Evolutionary conservation across 2,797 vertebrate genomes (phyloP).

Genomic region (Enteromius thamalakanensis): DNA sequence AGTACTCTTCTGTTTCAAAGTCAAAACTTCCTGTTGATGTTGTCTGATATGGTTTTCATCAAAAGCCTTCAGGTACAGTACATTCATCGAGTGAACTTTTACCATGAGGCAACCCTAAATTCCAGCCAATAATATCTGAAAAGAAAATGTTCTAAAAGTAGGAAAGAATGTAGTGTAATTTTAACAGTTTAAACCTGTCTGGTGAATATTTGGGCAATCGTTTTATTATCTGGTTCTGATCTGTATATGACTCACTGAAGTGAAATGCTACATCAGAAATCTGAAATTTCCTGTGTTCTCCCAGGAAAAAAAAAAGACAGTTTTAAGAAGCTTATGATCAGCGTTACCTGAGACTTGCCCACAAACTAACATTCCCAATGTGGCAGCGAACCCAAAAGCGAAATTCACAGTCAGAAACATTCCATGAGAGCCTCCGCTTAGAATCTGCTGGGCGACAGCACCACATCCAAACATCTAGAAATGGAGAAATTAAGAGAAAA

Average conservation of each 20-base stretch:
- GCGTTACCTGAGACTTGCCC: slow-evolving; percentile 84
- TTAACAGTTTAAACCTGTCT: background rate
- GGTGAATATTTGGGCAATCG: slow-evolving; percentile 11
- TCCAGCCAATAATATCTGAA: slow-evolving; percentile 4
- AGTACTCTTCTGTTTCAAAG: background rate
- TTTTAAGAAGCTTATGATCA: slow-evolving; percentile 47
- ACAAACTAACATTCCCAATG: slow-evolving; percentile 76
- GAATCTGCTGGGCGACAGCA: slow-evolving; percentile 79
- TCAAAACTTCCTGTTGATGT: background rate
- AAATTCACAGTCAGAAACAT: slow-evolving; percentile 85
- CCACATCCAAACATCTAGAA: slow-evolving; percentile 85
- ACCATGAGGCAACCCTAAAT: background rate
- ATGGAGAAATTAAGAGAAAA: background rate
- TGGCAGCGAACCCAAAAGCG: slow-evolving; percentile 85
- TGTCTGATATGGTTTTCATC: slow-evolving; percentile 1
- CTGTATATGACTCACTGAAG: slow-evolving; percentile 13
- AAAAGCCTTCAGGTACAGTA: background rate
- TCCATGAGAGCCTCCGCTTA: slow-evolving; percentile 81
- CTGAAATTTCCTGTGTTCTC: slow-evolving; percentile 37
- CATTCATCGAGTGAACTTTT: background rate
- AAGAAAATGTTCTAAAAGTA: slow-evolving; percentile 6
- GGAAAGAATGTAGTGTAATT: slow-evolving; percentile 10
- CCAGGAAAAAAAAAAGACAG: slow-evolving; percentile 46
- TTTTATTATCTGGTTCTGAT: slow-evolving; percentile 19
- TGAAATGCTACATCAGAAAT: slow-evolving; percentile 20